Evolutionary conservation across 2,888 invertebrate species (phyloP).

Genomic region (Limnephilus rhombicus): DNA sequence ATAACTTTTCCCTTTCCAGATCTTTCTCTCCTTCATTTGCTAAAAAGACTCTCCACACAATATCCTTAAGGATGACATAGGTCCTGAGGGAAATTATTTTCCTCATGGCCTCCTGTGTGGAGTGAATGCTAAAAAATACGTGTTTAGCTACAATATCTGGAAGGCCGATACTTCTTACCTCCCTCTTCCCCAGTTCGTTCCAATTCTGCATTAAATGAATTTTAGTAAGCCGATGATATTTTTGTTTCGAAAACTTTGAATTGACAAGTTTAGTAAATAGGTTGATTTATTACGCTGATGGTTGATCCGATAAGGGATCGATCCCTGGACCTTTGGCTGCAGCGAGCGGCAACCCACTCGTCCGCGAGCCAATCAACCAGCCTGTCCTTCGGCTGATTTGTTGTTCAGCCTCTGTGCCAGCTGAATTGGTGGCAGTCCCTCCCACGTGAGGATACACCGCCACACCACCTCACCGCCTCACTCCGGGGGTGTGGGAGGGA

Average conservation of each 20-base stretch:
- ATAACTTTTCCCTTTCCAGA: too few relatives aligned
- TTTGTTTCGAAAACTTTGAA: neutral
- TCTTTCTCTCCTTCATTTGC: too few relatives aligned
- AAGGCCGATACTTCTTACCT: too few relatives aligned
- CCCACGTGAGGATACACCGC: neutral
- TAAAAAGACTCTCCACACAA: too few relatives aligned
- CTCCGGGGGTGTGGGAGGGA: neutral
- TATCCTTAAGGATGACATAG: too few relatives aligned
- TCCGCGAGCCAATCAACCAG: neutral
- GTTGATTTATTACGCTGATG: neutral
- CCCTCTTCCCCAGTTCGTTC: too few relatives aligned
- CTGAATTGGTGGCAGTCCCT: neutral
- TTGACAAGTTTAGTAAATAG: neutral
- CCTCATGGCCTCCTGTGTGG: too few relatives aligned
- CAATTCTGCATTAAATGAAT: neutral
- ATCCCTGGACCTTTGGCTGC: neutral
- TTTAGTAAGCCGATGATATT: neutral
- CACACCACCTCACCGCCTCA: neutral
- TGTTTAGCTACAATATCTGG: too few relatives aligned
- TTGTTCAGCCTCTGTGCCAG: neutral
- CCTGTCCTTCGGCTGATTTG: constrained; percentile 4
- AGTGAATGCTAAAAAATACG: too few relatives aligned
- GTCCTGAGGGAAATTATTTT: too few relatives aligned
- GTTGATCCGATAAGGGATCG: neutral
- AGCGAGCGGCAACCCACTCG: neutral